Percentiles rank a stretch among this genome's conserved stretches.
These are phyloP conservation scores for Euproctis similis DNA, from an alignment of 2,888 invertebrate species.

Conservation along the genomic window DNA sequence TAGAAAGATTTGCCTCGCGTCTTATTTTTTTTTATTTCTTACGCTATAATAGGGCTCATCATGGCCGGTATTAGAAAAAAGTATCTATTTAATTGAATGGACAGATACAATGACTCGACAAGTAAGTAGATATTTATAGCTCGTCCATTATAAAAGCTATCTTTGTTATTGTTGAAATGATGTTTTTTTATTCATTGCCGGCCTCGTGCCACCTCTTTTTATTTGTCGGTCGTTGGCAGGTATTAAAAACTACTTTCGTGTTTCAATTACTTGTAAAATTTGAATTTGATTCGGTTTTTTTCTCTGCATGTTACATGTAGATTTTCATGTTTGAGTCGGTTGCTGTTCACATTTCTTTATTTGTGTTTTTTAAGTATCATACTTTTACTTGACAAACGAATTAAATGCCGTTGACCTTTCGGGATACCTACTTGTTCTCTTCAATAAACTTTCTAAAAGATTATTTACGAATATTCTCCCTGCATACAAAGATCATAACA, in stretches of 20 bases:
- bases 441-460: no score
- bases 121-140: conserved; percentile 25
- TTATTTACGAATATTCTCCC: no score
- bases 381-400: no score
- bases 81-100: conserved; percentile 29
- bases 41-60: conserved; percentile 13
- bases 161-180: conserved; percentile 1
- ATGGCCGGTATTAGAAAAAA: conserved; percentile 26
- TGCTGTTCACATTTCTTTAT: no score
- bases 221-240: no score
- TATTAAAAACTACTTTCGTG: background rate
- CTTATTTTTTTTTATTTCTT: no score
- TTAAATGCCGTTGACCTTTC: no score
- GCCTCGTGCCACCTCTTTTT: conserved; percentile 2
- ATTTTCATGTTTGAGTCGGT: no score
- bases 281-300: background rate
- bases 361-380: no score
- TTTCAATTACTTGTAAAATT: background rate
- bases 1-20: no score
- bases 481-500: no score
- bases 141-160: conserved; percentile 12
- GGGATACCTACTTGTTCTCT: no score
- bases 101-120: conserved; percentile 25
- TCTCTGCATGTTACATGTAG: background rate
- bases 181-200: background rate